Percentiles rank a stretch among this genome's conserved stretches.
Conservation (phyloP, 1,140 invertebrate genomes). For the Rhopalosiphum padi region DNA sequence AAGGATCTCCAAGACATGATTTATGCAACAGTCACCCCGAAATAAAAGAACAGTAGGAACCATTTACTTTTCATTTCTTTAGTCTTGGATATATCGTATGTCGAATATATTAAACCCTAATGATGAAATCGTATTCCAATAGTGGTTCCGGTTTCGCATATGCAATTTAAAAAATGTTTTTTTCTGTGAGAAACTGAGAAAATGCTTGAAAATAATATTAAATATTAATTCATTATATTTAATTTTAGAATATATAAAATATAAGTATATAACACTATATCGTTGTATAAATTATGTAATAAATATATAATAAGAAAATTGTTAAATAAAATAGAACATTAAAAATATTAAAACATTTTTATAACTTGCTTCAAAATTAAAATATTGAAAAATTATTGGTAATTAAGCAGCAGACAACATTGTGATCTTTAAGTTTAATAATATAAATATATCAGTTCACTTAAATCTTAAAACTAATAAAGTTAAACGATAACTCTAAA, state of each 20-base stretch:
- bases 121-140: neutral
- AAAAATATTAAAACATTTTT: neutral
- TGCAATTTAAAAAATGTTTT: neutral
- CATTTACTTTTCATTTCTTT: slow-evolving; percentile 41
- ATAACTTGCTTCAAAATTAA: neutral
- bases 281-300: neutral
- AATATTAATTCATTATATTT: neutral
- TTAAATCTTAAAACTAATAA: neutral
- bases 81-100: slow-evolving; percentile 8
- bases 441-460: neutral
- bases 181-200: neutral
- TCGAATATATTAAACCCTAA: neutral
- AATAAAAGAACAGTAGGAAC: slow-evolving; percentile 31
- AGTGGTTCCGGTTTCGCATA: neutral
- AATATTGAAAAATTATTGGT: neutral
- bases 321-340: neutral
- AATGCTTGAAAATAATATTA: neutral
- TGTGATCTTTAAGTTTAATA: neutral
- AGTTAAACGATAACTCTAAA: neutral
- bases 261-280: neutral
- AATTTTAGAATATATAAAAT: neutral
- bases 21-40: slow-evolving; percentile 30
- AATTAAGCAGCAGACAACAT: neutral
- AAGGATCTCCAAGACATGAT: slow-evolving; percentile 46
- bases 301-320: neutral